Base-by-base conservation (phyloP, 1,140 invertebrate species). In the Lucilia sericata region DNA sequence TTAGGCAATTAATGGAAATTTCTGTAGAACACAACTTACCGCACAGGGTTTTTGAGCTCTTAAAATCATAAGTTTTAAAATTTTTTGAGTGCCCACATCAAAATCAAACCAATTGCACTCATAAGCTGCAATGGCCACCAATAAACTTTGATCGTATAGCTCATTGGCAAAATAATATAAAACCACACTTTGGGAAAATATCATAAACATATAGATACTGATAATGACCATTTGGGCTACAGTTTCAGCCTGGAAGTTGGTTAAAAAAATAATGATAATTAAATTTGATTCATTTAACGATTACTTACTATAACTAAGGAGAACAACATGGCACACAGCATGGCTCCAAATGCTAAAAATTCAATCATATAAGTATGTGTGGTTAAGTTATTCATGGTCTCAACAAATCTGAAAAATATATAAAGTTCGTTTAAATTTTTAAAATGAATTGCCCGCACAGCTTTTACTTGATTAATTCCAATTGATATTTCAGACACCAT, bases 111-210 rank as follows among this genome's bases (percentile, higher is more conserved):
- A 89, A 83, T 89, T 87, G 81, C 85, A 86, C 19, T 89, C 88
- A 78, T 89, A 89, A 13, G 88, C 88, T 42, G 88, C 88, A 51
- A 88, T 89, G 13, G 88, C 85, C 8, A 89, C 84, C 12, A 86
- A 49, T 19, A 88, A 87, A 51, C 88, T 89, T 88, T 89, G 84
- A 85, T 87, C 89, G 60, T 85, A 83, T 2, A 90, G 74, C 86
- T 90, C 88, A 84, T 90, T 90, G 82, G 89, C 89, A 74, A 87
- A 90, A 86, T 87, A 90, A 70, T 90, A 90, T 3, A 90, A 84
- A 0, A 88, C 86, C 36, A 90, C 86, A 82, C 88, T 90, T 83
- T 90, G 89, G 3, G 89, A 86, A 74, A 90, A 80, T 75, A 90
- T 88, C 89, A 89, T 90, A 82, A 86, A 89, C n/a, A 90, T 90